Evolutionary conservation across 2,797 vertebrate species (phyloP).

Genomic region (Myotis findleyi): DNA sequence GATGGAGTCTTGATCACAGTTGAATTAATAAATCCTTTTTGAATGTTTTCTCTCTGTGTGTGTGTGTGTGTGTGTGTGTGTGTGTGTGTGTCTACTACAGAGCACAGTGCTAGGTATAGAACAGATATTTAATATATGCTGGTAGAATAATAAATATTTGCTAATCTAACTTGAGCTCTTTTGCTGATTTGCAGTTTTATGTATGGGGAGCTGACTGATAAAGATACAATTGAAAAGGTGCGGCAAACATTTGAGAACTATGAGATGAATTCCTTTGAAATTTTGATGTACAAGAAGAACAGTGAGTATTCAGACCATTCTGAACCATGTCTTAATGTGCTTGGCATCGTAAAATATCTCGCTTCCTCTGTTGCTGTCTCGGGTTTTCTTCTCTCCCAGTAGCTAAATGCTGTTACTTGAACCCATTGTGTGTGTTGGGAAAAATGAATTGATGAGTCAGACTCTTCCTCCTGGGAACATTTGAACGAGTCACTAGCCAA

Average conservation of each 20-base stretch:
- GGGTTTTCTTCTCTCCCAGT: neutral
- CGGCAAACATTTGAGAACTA: conserved; percentile 96
- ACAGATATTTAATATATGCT: neutral
- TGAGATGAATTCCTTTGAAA: conserved; percentile 97
- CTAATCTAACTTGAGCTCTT: conserved; percentile 71
- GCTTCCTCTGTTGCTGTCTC: neutral
- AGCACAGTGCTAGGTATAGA: neutral
- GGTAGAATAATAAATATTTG: neutral
- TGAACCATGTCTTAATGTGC: neutral
- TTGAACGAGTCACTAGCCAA: neutral
- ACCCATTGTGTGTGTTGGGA: neutral
- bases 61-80: neutral
- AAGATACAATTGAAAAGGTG: conserved; percentile 94
- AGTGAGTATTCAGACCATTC: conserved; percentile 89
- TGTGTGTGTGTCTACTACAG: neutral
- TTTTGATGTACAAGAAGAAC: conserved; percentile 99
- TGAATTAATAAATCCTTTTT: neutral
- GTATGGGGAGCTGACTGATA: conserved; percentile 97
- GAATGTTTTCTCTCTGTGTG: neutral
- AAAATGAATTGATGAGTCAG: neutral
- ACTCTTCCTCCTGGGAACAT: neutral
- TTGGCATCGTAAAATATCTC: neutral
- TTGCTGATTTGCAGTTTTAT: conserved; percentile 93
- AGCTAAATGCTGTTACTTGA: neutral
- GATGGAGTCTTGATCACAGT: neutral